These are phyloP conservation scores for Diplogasteroides magnus DNA, from an alignment of 1,140 invertebrate genomes.

Conservation along the genomic window DNA sequence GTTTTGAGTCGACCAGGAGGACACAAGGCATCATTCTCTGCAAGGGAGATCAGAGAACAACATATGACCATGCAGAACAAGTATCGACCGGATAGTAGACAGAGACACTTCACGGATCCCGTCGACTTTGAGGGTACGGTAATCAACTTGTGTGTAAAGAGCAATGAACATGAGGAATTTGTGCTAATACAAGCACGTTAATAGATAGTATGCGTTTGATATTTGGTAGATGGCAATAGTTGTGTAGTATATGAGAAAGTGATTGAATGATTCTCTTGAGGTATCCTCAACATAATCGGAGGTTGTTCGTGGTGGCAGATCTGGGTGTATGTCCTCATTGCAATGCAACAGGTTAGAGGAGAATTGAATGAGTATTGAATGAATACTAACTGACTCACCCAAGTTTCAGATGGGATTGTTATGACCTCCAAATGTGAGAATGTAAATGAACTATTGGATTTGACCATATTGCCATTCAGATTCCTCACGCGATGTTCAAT, in stretches of 20 bases:
- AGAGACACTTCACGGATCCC: slow-evolving; percentile 49
- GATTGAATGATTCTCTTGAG: slow-evolving; percentile 32
- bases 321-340: slow-evolving; percentile 52
- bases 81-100: slow-evolving; percentile 21
- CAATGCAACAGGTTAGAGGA: slow-evolving; percentile 38
- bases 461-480: slow-evolving; percentile 13
- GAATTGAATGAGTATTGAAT: background rate
- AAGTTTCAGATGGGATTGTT: background rate
- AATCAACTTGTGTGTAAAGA: no score
- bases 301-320: slow-evolving; percentile 55
- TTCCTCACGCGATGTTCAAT: slow-evolving; percentile 55
- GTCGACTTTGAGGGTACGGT: slow-evolving; percentile 53
- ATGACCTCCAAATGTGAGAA: no score
- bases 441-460: background rate
- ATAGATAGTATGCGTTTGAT: no score
- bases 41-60: slow-evolving; percentile 51
- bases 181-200: no score
- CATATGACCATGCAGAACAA: slow-evolving; percentile 46
- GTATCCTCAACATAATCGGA: slow-evolving; percentile 54
- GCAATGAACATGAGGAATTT: no score
- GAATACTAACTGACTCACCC: background rate
- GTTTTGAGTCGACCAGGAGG: slow-evolving; percentile 19
- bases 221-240: no score
- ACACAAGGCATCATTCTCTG: slow-evolving; percentile 51
- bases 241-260: no score